Evolutionary conservation across 2,113 vertebrate species (phyloP), one percentile per base, ranked within the genome.

Genomic region (Macquaria ambigua): DNA sequence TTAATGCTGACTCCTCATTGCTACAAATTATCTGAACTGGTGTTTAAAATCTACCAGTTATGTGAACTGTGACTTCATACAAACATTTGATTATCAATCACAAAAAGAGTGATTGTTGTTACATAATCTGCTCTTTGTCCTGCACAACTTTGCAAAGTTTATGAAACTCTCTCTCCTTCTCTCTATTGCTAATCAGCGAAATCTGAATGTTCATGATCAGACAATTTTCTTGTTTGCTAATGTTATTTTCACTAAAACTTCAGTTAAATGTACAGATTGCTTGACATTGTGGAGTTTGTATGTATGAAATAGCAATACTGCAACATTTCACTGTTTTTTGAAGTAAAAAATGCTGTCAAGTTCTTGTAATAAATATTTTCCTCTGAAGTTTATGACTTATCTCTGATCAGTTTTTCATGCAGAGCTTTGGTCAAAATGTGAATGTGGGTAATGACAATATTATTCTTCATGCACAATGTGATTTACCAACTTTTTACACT

Each of bases 321-420:
- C 89, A 93, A 92, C 79, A 92, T 84, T 93, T 91, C 81, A 92
- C 86, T 79, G 77, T 91, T 92, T 90, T 82, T 87, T 86, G 48
- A 89, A 89, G 82, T 89, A 81, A 79, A 89, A 93, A 90, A 91
- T 79, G 83, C 93, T 94, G 88, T 93, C 87, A 85, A 91, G 81
- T 91, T 93, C 88, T 94, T 94, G 83, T 93, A 95, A 95, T 95
- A 95, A 96, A 96, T 55, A 59, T 82, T 83, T 95, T 92, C 89
- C 81, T 93, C 91, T 89, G 74, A 94, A 85, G 14, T 81, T 84
- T 12, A 70, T 34, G 18, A 82, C 37, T 59, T 2, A 43, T 28
- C 31, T 61, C 20, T n/a, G 25, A 55, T 80, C 15, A 20, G 7
- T 68, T 58, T 74, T 78, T 85, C 10, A 66, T 58, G 14, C 15